Evolutionary conservation across 2,113 vertebrate species (phyloP).

Genomic region (Gasterosteus aculeatus): DNA sequence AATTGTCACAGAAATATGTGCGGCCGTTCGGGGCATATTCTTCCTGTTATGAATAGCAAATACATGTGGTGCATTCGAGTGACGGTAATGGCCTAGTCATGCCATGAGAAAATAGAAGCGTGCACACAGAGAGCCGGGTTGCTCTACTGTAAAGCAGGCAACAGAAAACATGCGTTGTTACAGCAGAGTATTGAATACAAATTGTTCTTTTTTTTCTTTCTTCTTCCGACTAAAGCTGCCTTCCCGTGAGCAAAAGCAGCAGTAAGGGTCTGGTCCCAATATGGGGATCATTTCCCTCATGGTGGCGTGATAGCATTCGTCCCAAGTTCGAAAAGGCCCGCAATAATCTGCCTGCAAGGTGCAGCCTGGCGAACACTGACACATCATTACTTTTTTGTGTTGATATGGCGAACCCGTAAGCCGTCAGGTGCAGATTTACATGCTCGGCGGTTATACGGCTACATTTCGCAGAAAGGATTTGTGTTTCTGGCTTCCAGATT

Average conservation of each 20-base stretch:
- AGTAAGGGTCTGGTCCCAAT: background rate
- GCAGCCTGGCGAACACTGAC: background rate
- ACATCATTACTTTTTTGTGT: background rate
- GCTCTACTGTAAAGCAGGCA: slow-evolving; percentile 11
- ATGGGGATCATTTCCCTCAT: background rate
- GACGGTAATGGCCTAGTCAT: slow-evolving; percentile 70
- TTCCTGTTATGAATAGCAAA: slow-evolving; percentile 75
- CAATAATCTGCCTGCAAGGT: background rate
- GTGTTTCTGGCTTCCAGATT: too few relatives aligned
- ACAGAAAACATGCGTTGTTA: background rate
- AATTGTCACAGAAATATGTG: slow-evolving; percentile 68
- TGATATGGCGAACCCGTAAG: background rate
- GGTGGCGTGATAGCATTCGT: background rate
- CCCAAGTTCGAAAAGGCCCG: background rate
- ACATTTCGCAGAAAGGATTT: background rate
- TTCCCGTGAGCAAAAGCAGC: background rate
- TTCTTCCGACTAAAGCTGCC: background rate
- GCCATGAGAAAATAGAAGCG: slow-evolving; percentile 58
- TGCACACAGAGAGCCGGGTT: slow-evolving; percentile 6
- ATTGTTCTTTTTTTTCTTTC: background rate
- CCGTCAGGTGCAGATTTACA: background rate
- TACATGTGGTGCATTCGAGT: slow-evolving; percentile 67
- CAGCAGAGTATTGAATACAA: background rate
- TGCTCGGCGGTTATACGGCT: too few relatives aligned
- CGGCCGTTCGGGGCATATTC: slow-evolving; percentile 52